Evolutionary conservation across 2,888 invertebrate species (phyloP).

Genomic region (Tetrapedia diversipes): DNA sequence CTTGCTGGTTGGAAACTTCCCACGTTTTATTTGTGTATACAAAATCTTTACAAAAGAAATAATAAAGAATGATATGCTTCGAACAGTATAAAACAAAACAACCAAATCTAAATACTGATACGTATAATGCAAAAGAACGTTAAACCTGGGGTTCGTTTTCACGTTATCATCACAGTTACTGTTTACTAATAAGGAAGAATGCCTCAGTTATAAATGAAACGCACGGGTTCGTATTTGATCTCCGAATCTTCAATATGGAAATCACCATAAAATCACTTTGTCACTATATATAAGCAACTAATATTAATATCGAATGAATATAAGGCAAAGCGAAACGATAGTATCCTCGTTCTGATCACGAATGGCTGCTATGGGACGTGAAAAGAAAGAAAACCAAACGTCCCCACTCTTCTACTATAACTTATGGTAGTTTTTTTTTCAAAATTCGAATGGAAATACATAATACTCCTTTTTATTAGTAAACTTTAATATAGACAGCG

Average conservation of each 20-base stretch:
- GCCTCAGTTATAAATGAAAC: background rate
- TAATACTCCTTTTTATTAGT: background rate
- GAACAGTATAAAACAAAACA: background rate
- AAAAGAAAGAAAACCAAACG: slow-evolving; percentile 46
- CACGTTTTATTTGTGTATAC: background rate
- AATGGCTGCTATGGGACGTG: slow-evolving; percentile 41
- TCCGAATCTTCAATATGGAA: background rate
- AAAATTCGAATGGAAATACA: slow-evolving; percentile 22
- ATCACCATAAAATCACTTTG: slow-evolving; percentile 13
- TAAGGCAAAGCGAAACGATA: slow-evolving; percentile 4
- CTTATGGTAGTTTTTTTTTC: slow-evolving; percentile 28
- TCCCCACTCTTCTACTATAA: slow-evolving; percentile 35
- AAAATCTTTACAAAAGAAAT: background rate
- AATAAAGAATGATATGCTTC: background rate
- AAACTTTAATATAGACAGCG: background rate
- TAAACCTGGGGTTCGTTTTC: background rate
- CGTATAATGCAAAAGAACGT: background rate
- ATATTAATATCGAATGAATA: background rate
- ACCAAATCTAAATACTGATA: background rate
- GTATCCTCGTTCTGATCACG: slow-evolving; percentile 26
- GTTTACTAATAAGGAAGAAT: background rate
- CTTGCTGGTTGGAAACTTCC: background rate
- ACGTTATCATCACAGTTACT: background rate
- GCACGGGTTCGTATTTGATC: background rate
- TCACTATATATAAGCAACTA: slow-evolving; percentile 1